A percentile compares a stretch with the other conserved stretches of the same genome.
These are phyloP conservation scores for Eupleurogrammus muticus DNA, from an alignment of 2,797 vertebrate genomes.

Conservation along the genomic window DNA sequence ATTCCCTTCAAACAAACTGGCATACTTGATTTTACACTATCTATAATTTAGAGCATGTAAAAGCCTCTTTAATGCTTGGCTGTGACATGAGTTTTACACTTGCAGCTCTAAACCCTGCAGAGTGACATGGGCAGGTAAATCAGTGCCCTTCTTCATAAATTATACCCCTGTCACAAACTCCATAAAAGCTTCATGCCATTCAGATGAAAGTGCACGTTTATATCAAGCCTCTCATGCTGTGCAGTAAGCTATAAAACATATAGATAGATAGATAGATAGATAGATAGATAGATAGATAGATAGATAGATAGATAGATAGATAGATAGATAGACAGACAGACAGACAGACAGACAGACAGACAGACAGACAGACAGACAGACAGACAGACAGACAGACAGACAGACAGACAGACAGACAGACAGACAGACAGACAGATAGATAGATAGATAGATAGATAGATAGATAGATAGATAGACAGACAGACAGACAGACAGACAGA, in stretches of 20 bases:
- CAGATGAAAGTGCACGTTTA: constrained; percentile 44
- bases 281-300: too few species aligned
- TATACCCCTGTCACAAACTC: constrained; percentile 43
- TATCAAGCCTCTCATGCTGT: constrained; percentile 48
- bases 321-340: too few species aligned
- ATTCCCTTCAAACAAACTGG: constrained; percentile 63
- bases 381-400: too few species aligned
- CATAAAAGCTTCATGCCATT: constrained; percentile 41
- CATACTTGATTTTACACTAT: constrained; percentile 62
- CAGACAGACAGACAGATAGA: too few species aligned
- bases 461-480: too few species aligned
- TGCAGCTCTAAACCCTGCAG: constrained; percentile 38
- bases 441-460: too few species aligned
- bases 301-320: too few species aligned
- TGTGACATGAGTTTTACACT: constrained; percentile 63
- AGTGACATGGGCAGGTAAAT: constrained; percentile 52
- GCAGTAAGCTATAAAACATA: constrained; percentile 45
- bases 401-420: too few species aligned
- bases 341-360: too few species aligned
- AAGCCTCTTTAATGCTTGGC: constrained; percentile 58
- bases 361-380: too few species aligned
- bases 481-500: too few species aligned
- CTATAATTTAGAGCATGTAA: constrained; percentile 71
- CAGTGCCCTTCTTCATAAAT: constrained; percentile 40
- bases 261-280: too few species aligned